phyloP scores from a whole-genome alignment of 2,797 vertebrate genomes.

The Cichlasoma orientale region DNA sequence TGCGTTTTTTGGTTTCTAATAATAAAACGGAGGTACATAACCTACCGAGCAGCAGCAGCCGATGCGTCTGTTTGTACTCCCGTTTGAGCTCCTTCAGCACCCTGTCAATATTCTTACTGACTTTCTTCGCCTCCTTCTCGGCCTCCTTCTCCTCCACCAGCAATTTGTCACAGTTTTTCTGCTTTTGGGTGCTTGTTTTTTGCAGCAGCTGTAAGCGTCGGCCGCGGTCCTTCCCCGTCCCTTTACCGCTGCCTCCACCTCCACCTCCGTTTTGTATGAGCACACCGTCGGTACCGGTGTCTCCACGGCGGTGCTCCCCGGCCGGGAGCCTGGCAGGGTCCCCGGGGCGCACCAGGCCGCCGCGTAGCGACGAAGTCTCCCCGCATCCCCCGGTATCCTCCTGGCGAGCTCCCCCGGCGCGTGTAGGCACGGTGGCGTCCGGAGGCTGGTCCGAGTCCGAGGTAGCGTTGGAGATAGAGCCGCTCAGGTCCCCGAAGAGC shows the following conservation, averaged over 20 bases:
- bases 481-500: constrained; percentile 90
- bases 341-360: constrained; percentile 77
- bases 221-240: constrained; percentile 78
- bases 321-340: constrained; percentile 76
- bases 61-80: constrained; percentile 94
- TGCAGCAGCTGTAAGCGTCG: constrained; percentile 81
- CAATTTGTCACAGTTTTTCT: constrained; percentile 89
- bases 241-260: constrained; percentile 69
- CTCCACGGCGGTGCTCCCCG: constrained; percentile 78
- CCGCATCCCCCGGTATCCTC: constrained; percentile 79
- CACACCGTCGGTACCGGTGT: constrained; percentile 77
- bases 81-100: constrained; percentile 91
- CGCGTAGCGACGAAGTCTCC: constrained; percentile 77
- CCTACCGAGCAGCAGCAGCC: constrained; percentile 94
- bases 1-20: constrained; percentile 46
- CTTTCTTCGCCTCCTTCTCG: constrained; percentile 91
- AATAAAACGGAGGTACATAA: constrained; percentile 50
- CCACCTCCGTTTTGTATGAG: constrained; percentile 83
- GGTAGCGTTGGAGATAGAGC: constrained; percentile 84
- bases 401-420: constrained; percentile 76
- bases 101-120: constrained; percentile 92
- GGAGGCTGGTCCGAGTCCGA: constrained; percentile 85
- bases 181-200: constrained; percentile 81
- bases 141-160: constrained; percentile 93
- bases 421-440: constrained; percentile 75